phyloP scores from a whole-genome alignment of 64 coral and sea anemone species.

The Montipora cactus region DNA sequence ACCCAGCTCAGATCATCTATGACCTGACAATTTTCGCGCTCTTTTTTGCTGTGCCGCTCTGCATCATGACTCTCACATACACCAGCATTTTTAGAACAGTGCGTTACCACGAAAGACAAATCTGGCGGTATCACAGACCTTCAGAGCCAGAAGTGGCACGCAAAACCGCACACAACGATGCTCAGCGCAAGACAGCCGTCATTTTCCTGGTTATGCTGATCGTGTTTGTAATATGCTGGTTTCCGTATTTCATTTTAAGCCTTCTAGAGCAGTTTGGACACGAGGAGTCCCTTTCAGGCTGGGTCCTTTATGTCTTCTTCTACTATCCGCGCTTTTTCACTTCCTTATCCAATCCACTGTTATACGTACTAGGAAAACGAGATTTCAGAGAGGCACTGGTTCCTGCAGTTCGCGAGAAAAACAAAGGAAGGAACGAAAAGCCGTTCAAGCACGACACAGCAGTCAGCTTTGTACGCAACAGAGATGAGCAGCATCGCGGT shows the following conservation, averaged over 20 bases:
- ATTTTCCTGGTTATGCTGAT: constrained; percentile 70
- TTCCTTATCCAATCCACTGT: constrained; percentile 62
- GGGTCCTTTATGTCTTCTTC: constrained; percentile 66
- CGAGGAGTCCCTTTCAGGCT: background rate
- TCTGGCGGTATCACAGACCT: constrained; percentile 47
- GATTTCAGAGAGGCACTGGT: constrained; percentile 74
- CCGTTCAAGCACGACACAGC: background rate
- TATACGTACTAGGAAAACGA: constrained; percentile 76
- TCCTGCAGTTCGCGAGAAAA: background rate
- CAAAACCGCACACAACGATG: background rate
- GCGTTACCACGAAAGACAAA: constrained; percentile 67
- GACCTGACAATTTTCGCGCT: background rate
- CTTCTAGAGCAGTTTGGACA: constrained; percentile 12
- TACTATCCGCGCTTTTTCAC: constrained; percentile 75
- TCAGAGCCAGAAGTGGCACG: background rate
- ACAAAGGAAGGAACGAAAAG: background rate
- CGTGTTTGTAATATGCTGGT: constrained; percentile 70
- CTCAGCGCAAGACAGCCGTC: constrained; percentile 64
- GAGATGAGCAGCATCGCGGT: background rate
- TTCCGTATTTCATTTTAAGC: constrained; percentile 72
- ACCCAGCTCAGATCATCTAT: background rate
- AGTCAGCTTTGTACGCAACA: background rate
- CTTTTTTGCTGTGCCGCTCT: constrained; percentile 55
- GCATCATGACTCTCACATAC: constrained; percentile 45
- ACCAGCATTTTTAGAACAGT: constrained; percentile 49